Evolutionary conservation across 2,888 invertebrate species (phyloP).

Genomic region (Agonopterix alstromeriana): DNA sequence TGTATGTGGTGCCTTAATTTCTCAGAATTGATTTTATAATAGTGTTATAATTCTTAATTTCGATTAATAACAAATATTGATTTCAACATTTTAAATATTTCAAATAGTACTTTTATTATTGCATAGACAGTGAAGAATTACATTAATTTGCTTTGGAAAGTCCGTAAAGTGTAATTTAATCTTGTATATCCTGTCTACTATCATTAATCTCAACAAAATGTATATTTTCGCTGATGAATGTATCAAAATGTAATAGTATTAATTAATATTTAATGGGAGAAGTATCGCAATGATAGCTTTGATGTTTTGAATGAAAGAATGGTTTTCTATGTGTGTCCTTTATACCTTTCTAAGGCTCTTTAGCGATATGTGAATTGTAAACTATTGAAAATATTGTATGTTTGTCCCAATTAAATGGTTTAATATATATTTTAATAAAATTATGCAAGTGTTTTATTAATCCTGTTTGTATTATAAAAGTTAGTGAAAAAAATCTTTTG

Average conservation of each 20-base stretch:
- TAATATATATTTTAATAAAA: slow-evolving; percentile 77
- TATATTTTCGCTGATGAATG: slow-evolving; percentile 40
- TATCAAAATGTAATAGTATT: slow-evolving; percentile 33
- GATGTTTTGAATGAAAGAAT: slow-evolving; percentile 48
- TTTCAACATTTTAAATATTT: slow-evolving; percentile 12
- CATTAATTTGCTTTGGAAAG: slow-evolving; percentile 32
- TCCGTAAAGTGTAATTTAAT: slow-evolving; percentile 21
- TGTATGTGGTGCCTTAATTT: slow-evolving; percentile 71
- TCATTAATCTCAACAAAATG: slow-evolving; percentile 38
- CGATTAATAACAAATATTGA: slow-evolving; percentile 23
- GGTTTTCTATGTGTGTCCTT: slow-evolving; percentile 58
- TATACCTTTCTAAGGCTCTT: slow-evolving; percentile 67
- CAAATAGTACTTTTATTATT: slow-evolving; percentile 12
- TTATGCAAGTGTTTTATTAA: slow-evolving; percentile 14
- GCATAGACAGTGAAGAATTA: slow-evolving; percentile 12
- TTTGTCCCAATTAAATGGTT: slow-evolving; percentile 76
- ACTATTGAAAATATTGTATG: slow-evolving; percentile 75
- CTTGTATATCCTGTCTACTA: slow-evolving; percentile 21
- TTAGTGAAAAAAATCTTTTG: not conserved
- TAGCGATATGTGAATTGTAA: slow-evolving; percentile 67
- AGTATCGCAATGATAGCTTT: slow-evolving; percentile 26
- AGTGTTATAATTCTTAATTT: slow-evolving; percentile 30
- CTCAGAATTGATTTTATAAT: slow-evolving; percentile 37
- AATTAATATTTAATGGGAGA: slow-evolving; percentile 34
- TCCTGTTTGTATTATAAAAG: not conserved